Base-by-base conservation (phyloP, 2,888 invertebrate species). In the Harpagoxenus sublaevis region DNA sequence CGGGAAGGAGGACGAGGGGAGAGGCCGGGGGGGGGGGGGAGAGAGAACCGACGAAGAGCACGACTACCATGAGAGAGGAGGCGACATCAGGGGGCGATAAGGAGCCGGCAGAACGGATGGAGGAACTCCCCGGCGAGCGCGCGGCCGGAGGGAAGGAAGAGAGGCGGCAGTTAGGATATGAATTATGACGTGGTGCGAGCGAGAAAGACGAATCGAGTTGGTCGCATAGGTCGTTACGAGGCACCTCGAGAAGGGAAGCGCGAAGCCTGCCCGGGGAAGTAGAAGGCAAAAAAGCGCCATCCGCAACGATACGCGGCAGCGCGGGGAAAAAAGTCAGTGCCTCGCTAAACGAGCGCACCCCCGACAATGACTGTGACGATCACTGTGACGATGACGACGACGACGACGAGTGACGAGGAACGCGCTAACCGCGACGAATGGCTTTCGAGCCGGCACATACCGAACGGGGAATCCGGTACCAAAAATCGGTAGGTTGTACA, bases 111-210 rank as follows among this genome's bases (percentile, higher is more conserved):
- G 89, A 87, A 84, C 86, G 89, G 85, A 87, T 85, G 82, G 84
- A 84, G 83, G 87, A 85, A 86, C 82, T 83, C 48, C 15, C 73
- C 77, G 79, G 85, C 85, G 83, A 87, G 85, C 75, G 85, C 71
- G 85, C 65, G 85, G 83, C 83, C 85, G 86, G 86, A 86, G 84
- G 77, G 79, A 85, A 87, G 83, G 87, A 88, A 88, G 89, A 88
- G 92, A 91, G 89, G 89, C 91, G 92, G 94, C 94, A 93, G 94
- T 95, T 95, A 94, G 92, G 92, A 94, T 94, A 94, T 95, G 94
- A 95, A 93, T 95, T 95, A 95, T 94, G 94, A 93, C 92, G 92
- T 90, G 91, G 89, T 89, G 88, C 91, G 89, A 89, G 89, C 88
- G 90, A 90, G 92, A 91, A 89, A 90, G 93, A 94, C 89, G 92